Conservation (phyloP, 2,113 vertebrate species). For the Ailuropoda melanoleuca region DNA sequence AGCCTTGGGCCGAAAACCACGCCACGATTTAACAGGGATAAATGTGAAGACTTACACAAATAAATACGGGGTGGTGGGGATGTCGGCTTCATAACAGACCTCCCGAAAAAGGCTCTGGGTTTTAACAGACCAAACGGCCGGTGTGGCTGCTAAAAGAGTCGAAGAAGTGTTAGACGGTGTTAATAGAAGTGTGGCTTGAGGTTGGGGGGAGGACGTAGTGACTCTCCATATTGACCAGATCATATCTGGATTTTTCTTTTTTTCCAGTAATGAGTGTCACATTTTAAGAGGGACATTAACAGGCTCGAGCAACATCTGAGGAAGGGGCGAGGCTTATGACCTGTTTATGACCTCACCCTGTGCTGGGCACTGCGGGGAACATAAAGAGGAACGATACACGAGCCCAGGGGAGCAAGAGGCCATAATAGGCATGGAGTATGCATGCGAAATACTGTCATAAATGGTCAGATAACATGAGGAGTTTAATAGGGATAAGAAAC, state of each 20-base stretch:
- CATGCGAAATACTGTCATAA: neutral
- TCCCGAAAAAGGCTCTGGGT: neutral
- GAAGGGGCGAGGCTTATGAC: neutral
- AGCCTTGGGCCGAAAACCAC: slow-evolving; percentile 3
- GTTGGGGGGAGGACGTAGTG: neutral
- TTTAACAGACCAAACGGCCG: neutral
- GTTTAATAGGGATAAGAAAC: neutral
- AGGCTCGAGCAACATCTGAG: neutral
- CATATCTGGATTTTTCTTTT: neutral
- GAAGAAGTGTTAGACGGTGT: neutral
- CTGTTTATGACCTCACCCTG: neutral
- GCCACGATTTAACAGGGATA: neutral
- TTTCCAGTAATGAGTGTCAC: neutral
- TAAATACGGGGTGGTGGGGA: neutral
- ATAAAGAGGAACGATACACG: neutral
- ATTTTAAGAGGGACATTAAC: neutral
- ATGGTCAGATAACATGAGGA: neutral
- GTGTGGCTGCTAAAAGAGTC: neutral
- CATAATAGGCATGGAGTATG: neutral
- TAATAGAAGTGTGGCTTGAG: neutral
- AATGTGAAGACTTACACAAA: neutral
- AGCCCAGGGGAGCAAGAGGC: neutral
- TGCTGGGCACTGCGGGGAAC: neutral
- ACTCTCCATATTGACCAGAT: neutral
- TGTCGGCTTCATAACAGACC: neutral